These are phyloP conservation scores for Luperina testacea DNA, from an alignment of 2,888 invertebrate species.

Conservation along the genomic window DNA sequence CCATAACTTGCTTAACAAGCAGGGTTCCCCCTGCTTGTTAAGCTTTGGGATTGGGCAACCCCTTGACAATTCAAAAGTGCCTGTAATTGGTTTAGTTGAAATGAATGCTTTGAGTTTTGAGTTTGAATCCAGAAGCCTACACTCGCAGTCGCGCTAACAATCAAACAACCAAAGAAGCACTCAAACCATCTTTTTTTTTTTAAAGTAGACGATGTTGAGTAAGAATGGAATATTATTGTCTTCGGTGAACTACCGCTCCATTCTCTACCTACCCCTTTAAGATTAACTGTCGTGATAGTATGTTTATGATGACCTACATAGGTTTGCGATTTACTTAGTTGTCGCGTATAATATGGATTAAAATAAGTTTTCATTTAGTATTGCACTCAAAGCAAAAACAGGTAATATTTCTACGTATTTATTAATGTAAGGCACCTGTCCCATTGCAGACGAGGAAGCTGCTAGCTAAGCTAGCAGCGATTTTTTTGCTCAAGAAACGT, in stretches of 20 bases:
- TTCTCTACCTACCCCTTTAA: background rate
- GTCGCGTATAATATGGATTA: background rate
- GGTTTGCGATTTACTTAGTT: background rate
- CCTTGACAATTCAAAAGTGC: no score
- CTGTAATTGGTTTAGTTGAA: no score
- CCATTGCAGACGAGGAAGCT: background rate
- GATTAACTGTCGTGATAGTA: conserved; percentile 1
- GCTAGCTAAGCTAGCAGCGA: background rate
- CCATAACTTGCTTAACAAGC: no score
- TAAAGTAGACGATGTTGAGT: background rate
- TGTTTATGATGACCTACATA: background rate
- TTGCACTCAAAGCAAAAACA: conserved; percentile 3
- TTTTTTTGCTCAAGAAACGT: background rate
- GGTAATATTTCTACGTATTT: background rate
- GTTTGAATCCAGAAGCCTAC: background rate
- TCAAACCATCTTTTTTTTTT: background rate
- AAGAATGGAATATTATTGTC: background rate
- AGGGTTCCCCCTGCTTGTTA: no score
- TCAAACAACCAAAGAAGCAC: no score
- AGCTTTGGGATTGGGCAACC: no score
- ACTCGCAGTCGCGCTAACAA: background rate
- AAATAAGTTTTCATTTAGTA: background rate
- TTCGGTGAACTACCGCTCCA: background rate
- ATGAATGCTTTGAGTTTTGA: no score
- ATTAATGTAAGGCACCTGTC: background rate